Evolutionary conservation across 2,888 invertebrate genomes (phyloP), one percentile per base, ranked within the genome.

Genomic region (Sipunculus nudus): DNA sequence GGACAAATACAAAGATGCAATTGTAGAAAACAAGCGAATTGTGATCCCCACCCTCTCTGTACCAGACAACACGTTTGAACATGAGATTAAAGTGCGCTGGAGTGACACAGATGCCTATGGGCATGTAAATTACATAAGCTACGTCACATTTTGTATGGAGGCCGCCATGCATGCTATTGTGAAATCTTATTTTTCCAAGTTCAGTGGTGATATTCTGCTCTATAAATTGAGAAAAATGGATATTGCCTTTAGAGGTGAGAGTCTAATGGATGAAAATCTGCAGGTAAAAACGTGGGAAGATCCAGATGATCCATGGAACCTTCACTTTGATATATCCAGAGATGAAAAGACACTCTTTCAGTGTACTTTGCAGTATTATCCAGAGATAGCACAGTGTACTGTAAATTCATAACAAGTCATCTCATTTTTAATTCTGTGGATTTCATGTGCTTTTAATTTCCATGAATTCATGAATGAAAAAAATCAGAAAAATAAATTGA

Each of bases 211-310:
- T 25, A 62, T 75, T 10, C 61, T 73, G 10, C 39, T 56, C 13
- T 60, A 70, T 23, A 68, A 70, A n/a, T 59, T 78, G 6, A 70
- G 73, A 23, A 56, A 68, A 8, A 65, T 78, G 61, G 69, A 75
- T 45, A 61, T 75, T 21, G 61, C 70, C 28, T 79, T 73, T 53
- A 58, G 67, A 28, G 74, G 75, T 5, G 80, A 81, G 56, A 74
- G 75, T 59, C 53, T 70, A 10, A 74, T 77, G 29, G 76, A 73
- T 2, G 76, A 79, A 48, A 47, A 56, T 0, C 53, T 79, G 5
- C 61, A 68, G 29, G 69, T 74, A 0, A 67, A 65, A 45, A 62
- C 68, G 5, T 80, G 79, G 79, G 69, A 74, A 43, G 59, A 67
- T 40, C 31, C 16, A 3, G 50, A 62, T 16, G 46, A 60, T 45